Evolutionary conservation across 2,797 vertebrate species (phyloP), one percentile per base, ranked within the genome.

Genomic region (Paratrypauchen microcephalus): DNA sequence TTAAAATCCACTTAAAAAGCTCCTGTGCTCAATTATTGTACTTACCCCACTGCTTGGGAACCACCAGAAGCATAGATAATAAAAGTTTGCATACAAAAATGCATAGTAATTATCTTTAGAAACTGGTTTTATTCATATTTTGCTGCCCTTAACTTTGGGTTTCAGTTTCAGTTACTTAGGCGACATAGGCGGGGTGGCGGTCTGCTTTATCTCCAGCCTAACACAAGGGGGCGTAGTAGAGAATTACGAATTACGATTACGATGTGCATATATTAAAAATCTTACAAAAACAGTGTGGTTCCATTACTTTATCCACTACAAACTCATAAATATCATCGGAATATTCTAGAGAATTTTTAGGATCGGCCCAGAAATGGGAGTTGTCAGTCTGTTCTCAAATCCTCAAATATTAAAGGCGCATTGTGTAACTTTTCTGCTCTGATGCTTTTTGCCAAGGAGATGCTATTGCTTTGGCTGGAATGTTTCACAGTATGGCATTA

Each of bases 291-390:
- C 83, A 84, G 80, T 68, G 78, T 85, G 76, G 81, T 83, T 88
- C 86, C 72, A 28, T 26, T 48, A 48, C 21, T 58, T 83, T 61
- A 36, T 70, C 69, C 50, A 84, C 80, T 83, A 79, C 68, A 79
- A 79, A 89, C 84, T 86, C 75, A 90, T 91, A 92, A 91, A 91
- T 91, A 91, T 87, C 87, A 90, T 90, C 87, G 86, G 86, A 79
- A 76, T 76, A 54, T 65, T 12, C 39, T 77, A 71, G 76, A 83
- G 72, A 77, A 59, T 77, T 70, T 65, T n/a, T 76, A 81, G 69
- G 76, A 69, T 74, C 73, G 74, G 85, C 86, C 86, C 84, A 50
- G 75, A 78, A 82, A 59, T 64, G 76, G 83, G 83, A 84, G 86
- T 90, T 86, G 74, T 77, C 73, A 75, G 64, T 79, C 69, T 55